Evolutionary conservation across 2,888 invertebrate species (phyloP), one percentile per base, ranked within the genome.

Genomic region (Pristionchus exspectatus): DNA sequence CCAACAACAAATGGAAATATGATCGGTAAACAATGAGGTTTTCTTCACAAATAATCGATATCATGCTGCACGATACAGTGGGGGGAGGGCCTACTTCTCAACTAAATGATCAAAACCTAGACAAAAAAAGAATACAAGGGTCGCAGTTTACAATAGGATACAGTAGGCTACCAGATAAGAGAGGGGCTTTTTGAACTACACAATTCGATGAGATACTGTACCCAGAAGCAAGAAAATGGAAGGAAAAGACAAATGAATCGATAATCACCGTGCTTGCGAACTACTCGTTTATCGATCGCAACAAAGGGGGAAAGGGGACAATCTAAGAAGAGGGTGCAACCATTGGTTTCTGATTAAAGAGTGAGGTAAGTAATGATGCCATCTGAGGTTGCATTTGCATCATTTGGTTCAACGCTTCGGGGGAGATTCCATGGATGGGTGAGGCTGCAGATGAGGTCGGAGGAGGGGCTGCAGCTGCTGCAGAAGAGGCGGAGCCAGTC

Each of bases 261-360:
- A 84, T 56, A 56, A 84, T 84, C 56, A 63, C 84, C 84, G 59
- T 84, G 21, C 44, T 54, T 81, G 50, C 50, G 50, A n/a, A 54
- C 81, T 81, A 81, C 81, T 84, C 59, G 84, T 84, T 84, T 84
- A 84, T 63, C 56, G 83, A 54, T 54, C 56, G 54, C 50, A 50
- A 50, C 81, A 81, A 81, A n/a, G 50, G 54, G 44, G 72, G 33
- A 30, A 27, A 12, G 33, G 18, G 72, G 72, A 16, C 10, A 18
- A 27, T 30, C 56, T 59, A 84, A 16, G 84, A 84, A 10, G 56
- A 84, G 54, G 84, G 84, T 2, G 56, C 84, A 21, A 54, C 84
- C 84, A 84, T 84, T 9, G 24, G 30, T 44, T 54, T 10, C 54
- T 7, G 44, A 3, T 59, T 84, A 56, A 9, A 56, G 56, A 21